Conservation (phyloP, 2,888 invertebrate genomes). For the Eudasyphora cyanicolor region DNA sequence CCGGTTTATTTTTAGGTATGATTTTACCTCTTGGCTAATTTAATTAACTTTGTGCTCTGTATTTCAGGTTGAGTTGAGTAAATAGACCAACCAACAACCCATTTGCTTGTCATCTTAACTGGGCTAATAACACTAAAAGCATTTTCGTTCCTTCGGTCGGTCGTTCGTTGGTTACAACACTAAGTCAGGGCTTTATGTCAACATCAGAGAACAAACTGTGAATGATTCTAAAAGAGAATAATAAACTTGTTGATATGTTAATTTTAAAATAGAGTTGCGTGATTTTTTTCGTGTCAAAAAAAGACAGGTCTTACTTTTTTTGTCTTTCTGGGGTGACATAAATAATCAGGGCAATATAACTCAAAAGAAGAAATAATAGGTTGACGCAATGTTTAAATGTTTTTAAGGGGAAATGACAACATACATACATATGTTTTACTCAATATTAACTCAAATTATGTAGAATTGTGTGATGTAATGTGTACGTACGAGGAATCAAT, state of each 20-base stretch:
- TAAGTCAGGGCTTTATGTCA: background rate
- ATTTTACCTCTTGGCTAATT: slow-evolving; percentile 50
- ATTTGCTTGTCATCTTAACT: background rate
- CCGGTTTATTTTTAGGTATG: slow-evolving; percentile 33
- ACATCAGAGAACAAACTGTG: background rate
- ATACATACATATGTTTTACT: no score
- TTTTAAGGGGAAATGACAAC: no score
- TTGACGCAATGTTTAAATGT: no score
- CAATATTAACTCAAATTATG: no score
- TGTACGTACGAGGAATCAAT: no score
- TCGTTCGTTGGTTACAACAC: background rate
- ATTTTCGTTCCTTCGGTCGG: background rate
- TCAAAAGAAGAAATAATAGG: no score
- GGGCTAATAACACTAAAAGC: slow-evolving; percentile 4
- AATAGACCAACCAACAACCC: slow-evolving; percentile 27
- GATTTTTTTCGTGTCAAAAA: slow-evolving; percentile 26
- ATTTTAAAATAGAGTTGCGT: slow-evolving; percentile 26
- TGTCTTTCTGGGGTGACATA: no score
- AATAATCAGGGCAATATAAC: no score
- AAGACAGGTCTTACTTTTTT: no score
- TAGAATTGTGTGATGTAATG: no score
- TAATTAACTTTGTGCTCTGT: slow-evolving; percentile 47
- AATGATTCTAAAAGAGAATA: background rate
- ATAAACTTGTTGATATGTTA: slow-evolving; percentile 34
- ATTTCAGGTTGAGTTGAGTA: background rate